A percentile compares a stretch with the other conserved stretches of the same genome.
These are phyloP conservation scores for Nemoura dubitans DNA, from an alignment of 2,888 invertebrate species.

Conservation along the genomic window DNA sequence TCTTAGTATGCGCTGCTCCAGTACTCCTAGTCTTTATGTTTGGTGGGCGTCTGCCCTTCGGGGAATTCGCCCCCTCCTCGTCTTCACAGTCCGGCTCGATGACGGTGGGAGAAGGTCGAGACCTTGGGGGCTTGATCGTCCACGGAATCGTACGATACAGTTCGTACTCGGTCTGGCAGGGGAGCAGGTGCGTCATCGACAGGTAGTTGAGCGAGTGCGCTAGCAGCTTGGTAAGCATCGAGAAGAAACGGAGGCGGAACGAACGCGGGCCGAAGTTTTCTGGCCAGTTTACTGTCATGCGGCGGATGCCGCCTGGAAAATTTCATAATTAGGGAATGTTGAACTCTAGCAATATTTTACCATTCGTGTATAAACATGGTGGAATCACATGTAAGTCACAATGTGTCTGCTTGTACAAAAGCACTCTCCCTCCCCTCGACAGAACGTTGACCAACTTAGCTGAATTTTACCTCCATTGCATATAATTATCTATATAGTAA, in stretches of 20 bases:
- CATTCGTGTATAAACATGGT: no score
- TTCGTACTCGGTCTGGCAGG: slow-evolving; percentile 22
- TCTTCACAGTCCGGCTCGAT: slow-evolving; percentile 27
- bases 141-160: background rate
- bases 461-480: background rate
- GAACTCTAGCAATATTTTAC: no score
- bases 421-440: no score
- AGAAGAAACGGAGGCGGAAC: background rate
- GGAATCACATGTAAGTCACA: no score
- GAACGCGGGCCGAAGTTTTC: slow-evolving; percentile 4
- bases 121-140: background rate
- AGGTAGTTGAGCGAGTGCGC: slow-evolving; percentile 14
- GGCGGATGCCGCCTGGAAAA: background rate
- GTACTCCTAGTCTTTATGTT: background rate
- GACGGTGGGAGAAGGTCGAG: background rate
- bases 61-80: background rate
- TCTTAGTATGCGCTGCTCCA: background rate
- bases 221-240: background rate
- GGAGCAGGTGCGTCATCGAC: background rate
- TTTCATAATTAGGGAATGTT: no score
- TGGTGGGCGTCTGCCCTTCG: background rate
- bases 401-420: no score
- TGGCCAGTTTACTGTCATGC: background rate
- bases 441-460: background rate
- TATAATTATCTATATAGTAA: no score